Base-by-base conservation (phyloP, 2,888 invertebrate genomes). In the Gastrophysa polygoni region DNA sequence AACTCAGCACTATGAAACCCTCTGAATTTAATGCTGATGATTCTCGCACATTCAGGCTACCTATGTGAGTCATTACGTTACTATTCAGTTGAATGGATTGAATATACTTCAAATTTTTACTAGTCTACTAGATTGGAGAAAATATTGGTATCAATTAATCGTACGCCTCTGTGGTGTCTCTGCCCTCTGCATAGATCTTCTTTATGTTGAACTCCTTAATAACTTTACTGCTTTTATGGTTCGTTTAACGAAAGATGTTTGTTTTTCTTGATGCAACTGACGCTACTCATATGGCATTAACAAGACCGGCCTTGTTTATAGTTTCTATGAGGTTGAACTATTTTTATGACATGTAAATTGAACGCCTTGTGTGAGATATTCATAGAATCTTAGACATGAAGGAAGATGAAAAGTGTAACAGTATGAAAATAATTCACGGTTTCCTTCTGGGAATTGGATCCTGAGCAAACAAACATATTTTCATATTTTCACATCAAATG, bases 261-360 rank as follows among this genome's bases (percentile, higher is more conserved):
- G 34, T 54, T 54, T 51, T 54, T 43, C 54, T 43, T 24, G 21
- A 21, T 54, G 43, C 21, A 54, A 43, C 43, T 24, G 54, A 54
- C 54, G 24, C n/a, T 43, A 17, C 24, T 54, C 43, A 54, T 54
- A 54, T 54, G 43, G 54, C 18, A 24, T 21, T 54, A 43, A 54
- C 54, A 54, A 54, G 43, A 54, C 16, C 20, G 11, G 54, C 43
- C 21, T 54, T 54, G 54, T 54, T 54, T 54, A 54, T 54, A 17
- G 28, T 52, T 52, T 43, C 24, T 43, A 43, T 46, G 18, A 21
- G 46, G 20, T 46, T 46, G n/a, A 46, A 46, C 21, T 46, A 46
- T 20, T 46, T 46, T 46, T 46, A 46, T 38, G 38, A 14, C 38
- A n/a, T 38, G 38, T 38, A 38, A 38, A 38, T 38, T 38, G 38